Evolutionary conservation across 2,797 vertebrate genomes (phyloP).

Genomic region (Acrossocheilus wenchowensis): DNA sequence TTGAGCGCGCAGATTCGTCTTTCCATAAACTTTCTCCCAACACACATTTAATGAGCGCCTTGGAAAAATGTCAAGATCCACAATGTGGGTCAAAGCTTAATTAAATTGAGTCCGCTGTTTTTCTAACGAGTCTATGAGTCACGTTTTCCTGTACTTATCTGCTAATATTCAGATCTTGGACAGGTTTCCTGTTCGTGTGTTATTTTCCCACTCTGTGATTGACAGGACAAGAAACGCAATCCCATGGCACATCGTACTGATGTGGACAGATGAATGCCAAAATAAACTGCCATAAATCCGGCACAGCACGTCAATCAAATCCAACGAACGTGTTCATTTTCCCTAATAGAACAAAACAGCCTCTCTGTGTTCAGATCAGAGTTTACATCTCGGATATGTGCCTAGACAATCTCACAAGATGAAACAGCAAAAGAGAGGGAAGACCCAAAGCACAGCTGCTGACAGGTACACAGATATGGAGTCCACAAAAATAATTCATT

Average conservation of each 20-base stretch:
- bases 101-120: slow-evolving; percentile 30
- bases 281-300: slow-evolving; percentile 36
- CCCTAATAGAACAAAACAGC: neutral
- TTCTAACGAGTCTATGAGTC: slow-evolving; percentile 28
- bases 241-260: slow-evolving; percentile 27
- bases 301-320: slow-evolving; percentile 44
- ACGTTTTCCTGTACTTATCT: slow-evolving; percentile 35
- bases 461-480: neutral
- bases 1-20: neutral
- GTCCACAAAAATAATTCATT: neutral
- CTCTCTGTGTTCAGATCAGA: neutral
- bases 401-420: neutral
- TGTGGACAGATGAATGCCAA: slow-evolving; percentile 40
- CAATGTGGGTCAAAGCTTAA: slow-evolving; percentile 42
- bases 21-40: neutral
- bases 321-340: neutral
- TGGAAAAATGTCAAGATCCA: slow-evolving; percentile 14
- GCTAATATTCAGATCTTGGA: slow-evolving; percentile 25
- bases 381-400: neutral
- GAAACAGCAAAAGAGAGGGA: slow-evolving; percentile 10
- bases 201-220: slow-evolving; percentile 30
- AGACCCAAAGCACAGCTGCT: neutral
- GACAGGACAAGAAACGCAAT: slow-evolving; percentile 28
- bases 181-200: neutral
- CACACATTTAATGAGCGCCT: neutral